These are phyloP conservation scores for Arrhopalites spinosus DNA, from an alignment of 2,888 invertebrate genomes.

Conservation along the genomic window DNA sequence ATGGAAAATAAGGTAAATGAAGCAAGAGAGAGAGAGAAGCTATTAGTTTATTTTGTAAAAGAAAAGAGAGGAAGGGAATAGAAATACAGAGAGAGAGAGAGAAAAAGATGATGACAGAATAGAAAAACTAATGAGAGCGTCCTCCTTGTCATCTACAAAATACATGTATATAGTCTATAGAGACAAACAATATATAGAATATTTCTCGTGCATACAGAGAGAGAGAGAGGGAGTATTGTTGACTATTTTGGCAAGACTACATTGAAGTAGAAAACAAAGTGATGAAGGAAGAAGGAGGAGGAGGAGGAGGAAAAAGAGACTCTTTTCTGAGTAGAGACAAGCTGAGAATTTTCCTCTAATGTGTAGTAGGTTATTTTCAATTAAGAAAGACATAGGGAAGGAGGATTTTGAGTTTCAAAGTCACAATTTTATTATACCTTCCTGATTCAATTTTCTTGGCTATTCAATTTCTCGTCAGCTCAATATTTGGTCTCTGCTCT, in stretches of 20 bases:
- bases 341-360: constrained; percentile 39
- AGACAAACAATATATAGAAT: too few species aligned
- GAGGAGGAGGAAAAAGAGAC: background rate
- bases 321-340: constrained; percentile 12
- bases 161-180: background rate
- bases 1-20: background rate
- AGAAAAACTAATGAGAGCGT: constrained; percentile 24
- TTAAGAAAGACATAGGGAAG: constrained; percentile 46
- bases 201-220: too few species aligned
- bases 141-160: background rate
- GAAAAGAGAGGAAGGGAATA: background rate
- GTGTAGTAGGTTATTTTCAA: constrained; percentile 50
- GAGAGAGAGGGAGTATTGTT: background rate
- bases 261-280: background rate
- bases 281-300: background rate
- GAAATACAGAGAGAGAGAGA: background rate
- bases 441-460: constrained; percentile 53
- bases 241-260: background rate
- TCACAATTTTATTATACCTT: constrained; percentile 51
- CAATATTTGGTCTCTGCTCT: constrained; percentile 35
- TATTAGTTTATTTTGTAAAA: background rate
- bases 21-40: background rate
- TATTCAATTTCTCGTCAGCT: constrained; percentile 44
- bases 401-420: constrained; percentile 47
- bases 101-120: constrained; percentile 17